Percentiles rank a stretch among this genome's conserved stretches.
Evolutionary conservation across 2,888 invertebrate species (phyloP).

Genomic region (Andrena bucephala): DNA sequence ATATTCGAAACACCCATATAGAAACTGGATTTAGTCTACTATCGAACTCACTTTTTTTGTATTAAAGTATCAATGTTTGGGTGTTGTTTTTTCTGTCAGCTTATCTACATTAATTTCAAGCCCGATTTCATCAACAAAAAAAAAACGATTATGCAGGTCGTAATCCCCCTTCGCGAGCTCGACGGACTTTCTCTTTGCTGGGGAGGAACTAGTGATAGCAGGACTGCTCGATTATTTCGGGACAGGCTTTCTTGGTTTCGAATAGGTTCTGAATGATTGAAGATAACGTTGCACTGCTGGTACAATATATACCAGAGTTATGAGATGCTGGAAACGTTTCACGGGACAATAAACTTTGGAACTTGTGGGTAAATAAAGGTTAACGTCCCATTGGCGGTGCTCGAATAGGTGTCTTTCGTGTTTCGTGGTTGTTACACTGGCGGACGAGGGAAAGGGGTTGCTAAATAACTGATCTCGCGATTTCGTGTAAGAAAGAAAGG

Average conservation of each 20-base stretch:
- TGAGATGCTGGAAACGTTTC: conserved; percentile 25
- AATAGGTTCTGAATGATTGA: conserved; percentile 13
- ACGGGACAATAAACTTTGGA: conserved; percentile 52
- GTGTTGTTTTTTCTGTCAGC: too few relatives aligned
- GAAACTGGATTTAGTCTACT: too few relatives aligned
- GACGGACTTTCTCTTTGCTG: background rate
- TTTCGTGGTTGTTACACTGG: conserved; percentile 31
- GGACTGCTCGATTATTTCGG: background rate
- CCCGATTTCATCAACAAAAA: background rate
- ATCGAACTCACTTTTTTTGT: too few relatives aligned
- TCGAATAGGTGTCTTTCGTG: conserved; percentile 33
- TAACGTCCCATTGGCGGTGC: conserved; percentile 19
- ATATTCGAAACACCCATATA: too few relatives aligned
- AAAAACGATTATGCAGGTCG: background rate
- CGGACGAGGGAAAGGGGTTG: conserved; percentile 24
- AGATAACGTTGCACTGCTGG: background rate
- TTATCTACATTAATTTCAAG: background rate
- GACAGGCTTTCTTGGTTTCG: conserved; percentile 2
- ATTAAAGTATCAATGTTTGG: too few relatives aligned
- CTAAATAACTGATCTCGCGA: conserved; percentile 27
- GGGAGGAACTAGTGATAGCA: background rate
- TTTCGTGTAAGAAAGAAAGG: conserved; percentile 17
- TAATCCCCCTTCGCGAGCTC: background rate
- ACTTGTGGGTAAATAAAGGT: conserved; percentile 46
- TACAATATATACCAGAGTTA: background rate